phyloP scores from a whole-genome alignment of 2,797 vertebrate genomes.

The Sparus aurata region DNA sequence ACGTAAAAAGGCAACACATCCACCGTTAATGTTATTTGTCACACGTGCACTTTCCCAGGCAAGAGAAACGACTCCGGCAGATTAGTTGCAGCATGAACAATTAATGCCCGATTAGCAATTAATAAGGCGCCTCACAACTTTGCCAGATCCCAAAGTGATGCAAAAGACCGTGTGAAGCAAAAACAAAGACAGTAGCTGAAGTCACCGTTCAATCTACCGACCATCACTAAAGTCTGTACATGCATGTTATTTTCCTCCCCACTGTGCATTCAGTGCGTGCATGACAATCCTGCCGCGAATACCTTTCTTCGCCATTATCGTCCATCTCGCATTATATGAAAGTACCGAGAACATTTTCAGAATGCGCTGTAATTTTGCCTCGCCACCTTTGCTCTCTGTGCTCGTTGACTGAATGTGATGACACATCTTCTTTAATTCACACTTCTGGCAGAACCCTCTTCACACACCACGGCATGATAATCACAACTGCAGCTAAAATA shows the following conservation, averaged over 20 bases:
- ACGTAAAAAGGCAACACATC: constrained; percentile 5
- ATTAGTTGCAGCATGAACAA: neutral
- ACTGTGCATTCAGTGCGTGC: neutral
- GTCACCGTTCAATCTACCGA: neutral
- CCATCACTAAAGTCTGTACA: neutral
- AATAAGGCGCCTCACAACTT: neutral
- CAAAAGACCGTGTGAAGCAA: constrained; percentile 8
- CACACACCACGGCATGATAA: neutral
- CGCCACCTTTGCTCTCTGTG: neutral
- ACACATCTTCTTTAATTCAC: neutral
- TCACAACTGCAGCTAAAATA: constrained; percentile 14
- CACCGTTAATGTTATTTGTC: neutral
- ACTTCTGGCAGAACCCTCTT: neutral
- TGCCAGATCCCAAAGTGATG: constrained; percentile 2
- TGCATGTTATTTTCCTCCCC: neutral
- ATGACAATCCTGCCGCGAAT: neutral
- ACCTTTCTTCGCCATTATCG: neutral
- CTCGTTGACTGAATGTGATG: neutral
- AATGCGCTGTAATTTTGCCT: neutral
- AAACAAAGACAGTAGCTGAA: constrained; percentile 2
- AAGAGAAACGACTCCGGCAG: neutral
- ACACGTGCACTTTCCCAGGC: neutral
- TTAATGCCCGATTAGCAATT: neutral
- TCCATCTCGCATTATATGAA: neutral
- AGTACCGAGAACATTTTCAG: too few species aligned